These are phyloP conservation scores for Sebastes itinus DNA, from an alignment of 2,797 vertebrate species.

Conservation along the genomic window DNA sequence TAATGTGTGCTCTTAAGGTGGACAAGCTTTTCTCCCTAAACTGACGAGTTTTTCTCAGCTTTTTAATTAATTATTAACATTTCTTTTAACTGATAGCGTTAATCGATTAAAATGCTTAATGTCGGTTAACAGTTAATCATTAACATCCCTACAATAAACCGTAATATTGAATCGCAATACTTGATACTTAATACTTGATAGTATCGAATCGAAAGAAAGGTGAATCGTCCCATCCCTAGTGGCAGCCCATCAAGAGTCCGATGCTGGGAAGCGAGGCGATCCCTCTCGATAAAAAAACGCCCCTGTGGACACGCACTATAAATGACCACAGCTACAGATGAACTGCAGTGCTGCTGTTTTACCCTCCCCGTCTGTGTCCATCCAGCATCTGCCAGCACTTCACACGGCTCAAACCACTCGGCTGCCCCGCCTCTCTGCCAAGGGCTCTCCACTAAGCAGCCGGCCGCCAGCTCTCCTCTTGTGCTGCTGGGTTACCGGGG, in stretches of 20 bases:
- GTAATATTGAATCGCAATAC: no score
- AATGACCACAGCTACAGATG: background rate
- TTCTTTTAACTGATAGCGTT: no score
- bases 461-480: background rate
- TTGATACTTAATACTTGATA: no score
- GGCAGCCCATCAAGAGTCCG: no score
- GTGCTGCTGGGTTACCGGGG: conserved; percentile 13
- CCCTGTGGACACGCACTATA: no score
- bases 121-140: rapidly evolving
- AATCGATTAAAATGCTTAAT: no score
- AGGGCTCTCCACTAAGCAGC: conserved; percentile 44
- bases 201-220: rapidly evolving
- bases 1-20: rapidly evolving
- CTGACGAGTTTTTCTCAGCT: no score
- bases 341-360: background rate
- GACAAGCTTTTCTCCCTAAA: no score
- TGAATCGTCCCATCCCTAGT: background rate
- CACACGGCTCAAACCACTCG: conserved; percentile 45
- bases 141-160: no score
- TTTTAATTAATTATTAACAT: no score
- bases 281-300: no score
- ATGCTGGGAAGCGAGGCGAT: no score
- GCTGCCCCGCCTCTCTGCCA: conserved; percentile 5
- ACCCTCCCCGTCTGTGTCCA: background rate
- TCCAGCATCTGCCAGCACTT: conserved; percentile 59